A percentile compares a stretch with the other conserved stretches of the same genome.
Evolutionary conservation across 2,888 invertebrate species (phyloP).

Genomic region (Melanostoma mellinum): DNA sequence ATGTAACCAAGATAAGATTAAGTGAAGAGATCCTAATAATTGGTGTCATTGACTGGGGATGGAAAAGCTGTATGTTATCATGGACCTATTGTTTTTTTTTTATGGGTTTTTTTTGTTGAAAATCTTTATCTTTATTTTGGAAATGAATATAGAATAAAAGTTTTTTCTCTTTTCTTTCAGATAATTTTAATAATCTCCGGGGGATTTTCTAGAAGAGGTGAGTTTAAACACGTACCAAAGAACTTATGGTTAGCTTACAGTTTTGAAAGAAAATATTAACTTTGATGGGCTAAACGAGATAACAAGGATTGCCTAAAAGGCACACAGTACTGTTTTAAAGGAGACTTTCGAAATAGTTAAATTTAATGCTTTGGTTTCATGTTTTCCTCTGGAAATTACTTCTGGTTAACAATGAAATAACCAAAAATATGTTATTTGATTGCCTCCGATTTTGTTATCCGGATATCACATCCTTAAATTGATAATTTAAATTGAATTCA

Average conservation of each 20-base stretch:
- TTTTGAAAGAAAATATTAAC: too few relatives aligned
- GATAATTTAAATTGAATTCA: too few relatives aligned
- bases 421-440: too few relatives aligned
- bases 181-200: slow-evolving; percentile 42
- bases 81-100: slow-evolving; percentile 31
- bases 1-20: slow-evolving; percentile 66
- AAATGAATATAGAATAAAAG: slow-evolving; percentile 6
- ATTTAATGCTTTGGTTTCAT: too few relatives aligned
- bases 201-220: slow-evolving; percentile 28
- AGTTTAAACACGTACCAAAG: neutral
- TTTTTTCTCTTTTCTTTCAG: slow-evolving; percentile 36
- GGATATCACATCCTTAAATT: too few relatives aligned
- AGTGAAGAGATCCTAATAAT: slow-evolving; percentile 66
- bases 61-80: slow-evolving; percentile 45
- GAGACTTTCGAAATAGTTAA: too few relatives aligned
- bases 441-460: too few relatives aligned
- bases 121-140: neutral
- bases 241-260: neutral
- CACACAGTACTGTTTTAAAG: too few relatives aligned
- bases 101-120: slow-evolving; percentile 18
- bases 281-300: too few relatives aligned
- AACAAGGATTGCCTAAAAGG: too few relatives aligned
- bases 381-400: too few relatives aligned
- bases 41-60: slow-evolving; percentile 52
- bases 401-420: too few relatives aligned